A percentile compares a stretch with the other conserved stretches of the same genome.
phyloP scores from a whole-genome alignment of 2,113 vertebrate species.

The Bambusicola thoracicus region DNA sequence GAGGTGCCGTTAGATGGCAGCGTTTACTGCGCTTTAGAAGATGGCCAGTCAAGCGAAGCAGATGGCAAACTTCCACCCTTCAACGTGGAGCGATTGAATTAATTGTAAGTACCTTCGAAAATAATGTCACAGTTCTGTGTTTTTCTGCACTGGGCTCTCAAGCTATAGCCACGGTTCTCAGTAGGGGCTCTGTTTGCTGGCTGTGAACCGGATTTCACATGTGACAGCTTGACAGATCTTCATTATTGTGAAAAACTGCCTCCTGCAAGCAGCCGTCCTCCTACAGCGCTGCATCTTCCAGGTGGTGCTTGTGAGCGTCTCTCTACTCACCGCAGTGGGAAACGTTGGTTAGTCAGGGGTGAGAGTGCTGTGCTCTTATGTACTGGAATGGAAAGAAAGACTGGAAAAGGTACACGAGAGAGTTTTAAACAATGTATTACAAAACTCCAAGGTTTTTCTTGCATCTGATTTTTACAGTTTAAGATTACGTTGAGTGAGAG shows the following conservation, averaged over 20 bases:
- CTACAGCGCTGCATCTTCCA: not conserved
- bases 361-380: not conserved
- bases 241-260: not conserved
- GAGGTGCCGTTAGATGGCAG: slow-evolving; percentile 61
- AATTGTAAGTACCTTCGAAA: not conserved
- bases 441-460: not conserved
- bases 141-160: not conserved
- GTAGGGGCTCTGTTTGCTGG: not conserved
- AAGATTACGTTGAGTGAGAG: not conserved
- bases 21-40: slow-evolving; percentile 1
- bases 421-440: not conserved
- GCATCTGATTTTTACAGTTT: not conserved
- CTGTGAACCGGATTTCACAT: not conserved
- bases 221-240: not conserved
- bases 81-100: not conserved
- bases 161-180: not conserved
- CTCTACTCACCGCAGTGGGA: not conserved
- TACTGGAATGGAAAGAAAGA: not conserved
- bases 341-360: not conserved
- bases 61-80: fast-evolving
- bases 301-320: not conserved
- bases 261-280: not conserved
- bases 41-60: not conserved
- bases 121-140: too few species aligned
- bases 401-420: not conserved